Percentiles rank a stretch among this genome's conserved stretches.
These are phyloP conservation scores for Drosophila lacteicornis DNA, from an alignment of 1,140 invertebrate genomes.

Conservation along the genomic window DNA sequence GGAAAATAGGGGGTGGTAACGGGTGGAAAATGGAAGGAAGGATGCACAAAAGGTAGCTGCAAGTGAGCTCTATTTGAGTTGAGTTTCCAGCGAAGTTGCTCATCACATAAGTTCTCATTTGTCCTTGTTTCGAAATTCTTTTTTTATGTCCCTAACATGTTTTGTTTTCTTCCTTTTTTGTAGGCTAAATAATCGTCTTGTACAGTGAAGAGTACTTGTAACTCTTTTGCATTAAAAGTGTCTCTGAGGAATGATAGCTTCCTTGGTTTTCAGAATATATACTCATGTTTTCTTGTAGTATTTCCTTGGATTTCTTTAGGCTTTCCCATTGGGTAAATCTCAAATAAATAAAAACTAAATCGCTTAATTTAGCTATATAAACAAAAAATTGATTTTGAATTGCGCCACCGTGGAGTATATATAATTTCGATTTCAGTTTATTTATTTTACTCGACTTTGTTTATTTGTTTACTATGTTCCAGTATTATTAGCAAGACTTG, in stretches of 20 bases:
- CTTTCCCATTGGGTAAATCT: background rate
- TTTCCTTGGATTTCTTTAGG: too few relatives aligned
- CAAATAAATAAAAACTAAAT: background rate
- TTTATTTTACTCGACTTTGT: background rate
- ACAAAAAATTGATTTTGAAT: background rate
- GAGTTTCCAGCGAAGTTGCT: slow-evolving; percentile 1
- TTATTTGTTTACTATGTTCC: background rate
- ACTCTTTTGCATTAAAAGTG: background rate
- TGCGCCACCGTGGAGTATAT: background rate
- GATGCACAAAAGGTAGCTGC: slow-evolving; percentile 18
- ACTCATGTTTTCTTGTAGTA: too few relatives aligned
- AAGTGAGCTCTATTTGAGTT: slow-evolving; percentile 9
- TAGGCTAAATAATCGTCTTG: background rate
- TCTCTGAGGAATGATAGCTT: background rate
- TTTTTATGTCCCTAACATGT: background rate
- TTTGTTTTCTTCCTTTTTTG: background rate
- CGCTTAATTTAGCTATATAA: too few relatives aligned
- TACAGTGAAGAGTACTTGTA: background rate
- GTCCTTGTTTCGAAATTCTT: slow-evolving; percentile 8
- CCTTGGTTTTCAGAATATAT: background rate
- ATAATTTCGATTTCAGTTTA: background rate
- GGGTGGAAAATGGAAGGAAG: slow-evolving; percentile 2
- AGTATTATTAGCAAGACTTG: background rate
- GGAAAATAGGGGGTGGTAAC: slow-evolving; percentile 5
- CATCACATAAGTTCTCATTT: slow-evolving; percentile 18